Conservation (phyloP, 1,140 invertebrate species). For the Drosophila littoralis region DNA sequence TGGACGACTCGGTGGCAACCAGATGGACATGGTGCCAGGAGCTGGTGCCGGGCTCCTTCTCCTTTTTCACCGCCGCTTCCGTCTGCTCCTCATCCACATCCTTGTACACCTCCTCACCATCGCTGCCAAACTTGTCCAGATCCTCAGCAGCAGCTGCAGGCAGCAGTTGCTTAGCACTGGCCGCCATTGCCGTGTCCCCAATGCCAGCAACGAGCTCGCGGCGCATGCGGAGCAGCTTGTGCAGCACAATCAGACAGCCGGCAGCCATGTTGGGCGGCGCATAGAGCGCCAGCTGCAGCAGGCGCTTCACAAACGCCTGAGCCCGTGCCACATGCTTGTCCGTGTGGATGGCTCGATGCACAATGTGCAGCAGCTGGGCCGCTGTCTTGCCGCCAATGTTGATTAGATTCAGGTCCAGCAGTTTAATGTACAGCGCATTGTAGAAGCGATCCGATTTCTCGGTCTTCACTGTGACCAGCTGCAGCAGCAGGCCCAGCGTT, state of each 20-base stretch:
- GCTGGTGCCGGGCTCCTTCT: slow-evolving; percentile 9
- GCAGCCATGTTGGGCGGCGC: slow-evolving; percentile 71
- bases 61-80: background rate
- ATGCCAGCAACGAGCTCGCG: slow-evolving; percentile 59
- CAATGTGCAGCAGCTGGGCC: slow-evolving; percentile 93
- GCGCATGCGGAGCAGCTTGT: slow-evolving; percentile 78
- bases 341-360: slow-evolving; percentile 93
- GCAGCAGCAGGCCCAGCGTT: slow-evolving; percentile 93
- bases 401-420: slow-evolving; percentile 91
- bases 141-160: slow-evolving; percentile 40
- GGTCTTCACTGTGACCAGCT: slow-evolving; percentile 88
- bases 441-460: slow-evolving; percentile 90
- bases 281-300: slow-evolving; percentile 90
- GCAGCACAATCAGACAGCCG: slow-evolving; percentile 79
- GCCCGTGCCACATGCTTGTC: slow-evolving; percentile 90
- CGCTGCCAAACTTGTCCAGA: slow-evolving; percentile 83
- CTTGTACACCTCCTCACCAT: slow-evolving; percentile 86
- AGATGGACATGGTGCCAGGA: slow-evolving; percentile 77
- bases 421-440: slow-evolving; percentile 94
- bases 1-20: slow-evolving; percentile 20
- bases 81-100: slow-evolving; percentile 83
- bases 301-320: slow-evolving; percentile 94
- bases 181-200: slow-evolving; percentile 29
- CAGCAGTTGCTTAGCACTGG: background rate
- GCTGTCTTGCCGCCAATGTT: slow-evolving; percentile 88